Evolutionary conservation across 2,888 invertebrate species (phyloP).

Genomic region (Cosmorhoe ocellata): DNA sequence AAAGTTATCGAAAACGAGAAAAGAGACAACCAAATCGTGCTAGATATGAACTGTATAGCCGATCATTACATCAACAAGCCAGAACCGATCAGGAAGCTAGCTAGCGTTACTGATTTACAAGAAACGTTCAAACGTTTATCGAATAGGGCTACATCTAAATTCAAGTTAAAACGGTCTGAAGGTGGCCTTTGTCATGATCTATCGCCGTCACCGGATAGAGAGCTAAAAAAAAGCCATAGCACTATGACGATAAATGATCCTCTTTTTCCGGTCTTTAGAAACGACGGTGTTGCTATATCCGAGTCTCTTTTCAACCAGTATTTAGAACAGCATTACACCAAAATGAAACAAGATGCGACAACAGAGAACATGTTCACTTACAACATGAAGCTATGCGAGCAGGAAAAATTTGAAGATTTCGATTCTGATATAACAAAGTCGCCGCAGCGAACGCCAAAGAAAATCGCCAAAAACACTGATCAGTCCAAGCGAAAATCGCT

Average conservation of each 20-base stretch:
- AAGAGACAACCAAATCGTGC: slow-evolving; percentile 60
- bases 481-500: slow-evolving; percentile 82
- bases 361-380: slow-evolving; percentile 73
- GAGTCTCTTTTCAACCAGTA: slow-evolving; percentile 87
- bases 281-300: slow-evolving; percentile 88
- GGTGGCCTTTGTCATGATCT: slow-evolving; percentile 51
- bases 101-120: slow-evolving; percentile 85
- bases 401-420: slow-evolving; percentile 75
- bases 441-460: slow-evolving; percentile 72
- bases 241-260: slow-evolving; percentile 91
- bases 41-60: slow-evolving; percentile 70
- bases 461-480: slow-evolving; percentile 61
- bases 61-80: slow-evolving; percentile 78
- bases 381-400: slow-evolving; percentile 62
- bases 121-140: slow-evolving; percentile 83
- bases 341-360: slow-evolving; percentile 69
- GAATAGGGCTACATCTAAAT: slow-evolving; percentile 81
- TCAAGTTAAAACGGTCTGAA: slow-evolving; percentile 65
- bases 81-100: slow-evolving; percentile 68
- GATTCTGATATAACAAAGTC: slow-evolving; percentile 71
- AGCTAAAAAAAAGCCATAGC: slow-evolving; percentile 62
- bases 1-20: slow-evolving; percentile 62
- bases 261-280: slow-evolving; percentile 88
- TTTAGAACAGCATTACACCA: slow-evolving; percentile 84
- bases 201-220: slow-evolving; percentile 56